phyloP scores from a whole-genome alignment of 2,888 invertebrate species.

The Vanessa cardui region DNA sequence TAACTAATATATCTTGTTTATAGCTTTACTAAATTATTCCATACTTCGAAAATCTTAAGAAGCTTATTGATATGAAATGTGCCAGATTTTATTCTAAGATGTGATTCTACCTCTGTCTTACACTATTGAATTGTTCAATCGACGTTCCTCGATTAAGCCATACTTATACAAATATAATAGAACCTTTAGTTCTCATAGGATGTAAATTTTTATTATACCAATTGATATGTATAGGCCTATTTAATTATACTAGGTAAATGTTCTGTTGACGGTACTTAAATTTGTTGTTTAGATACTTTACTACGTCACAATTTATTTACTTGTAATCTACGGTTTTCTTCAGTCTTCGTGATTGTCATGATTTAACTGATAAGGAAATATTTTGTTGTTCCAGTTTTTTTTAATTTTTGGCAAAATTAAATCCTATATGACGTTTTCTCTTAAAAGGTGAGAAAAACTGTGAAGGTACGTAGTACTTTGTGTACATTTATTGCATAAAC shows the following conservation, averaged over 20 bases:
- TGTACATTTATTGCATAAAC: no score
- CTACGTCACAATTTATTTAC: background rate
- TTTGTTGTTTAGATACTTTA: background rate
- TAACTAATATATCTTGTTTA: slow-evolving; percentile 17
- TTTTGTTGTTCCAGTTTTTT: no score
- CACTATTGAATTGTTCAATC: slow-evolving; percentile 26
- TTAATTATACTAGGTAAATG: background rate
- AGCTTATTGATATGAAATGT: slow-evolving; percentile 3
- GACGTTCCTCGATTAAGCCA: slow-evolving; percentile 34
- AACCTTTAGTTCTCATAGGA: slow-evolving; percentile 4
- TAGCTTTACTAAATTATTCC: slow-evolving; percentile 24
- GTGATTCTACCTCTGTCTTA: slow-evolving; percentile 35
- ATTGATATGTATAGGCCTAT: slow-evolving; percentile 6
- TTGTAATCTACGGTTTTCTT: no score
- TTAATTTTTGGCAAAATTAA: no score
- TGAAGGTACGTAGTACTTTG: no score
- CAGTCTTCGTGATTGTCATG: no score
- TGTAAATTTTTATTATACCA: background rate
- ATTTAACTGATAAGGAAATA: no score
- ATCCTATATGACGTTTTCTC: no score
- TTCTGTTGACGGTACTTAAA: slow-evolving; percentile 8
- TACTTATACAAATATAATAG: slow-evolving; percentile 20
- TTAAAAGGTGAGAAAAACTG: no score
- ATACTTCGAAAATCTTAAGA: slow-evolving; percentile 7
- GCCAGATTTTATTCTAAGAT: slow-evolving; percentile 14